Evolutionary conservation across 2,797 vertebrate species (phyloP).

Genomic region (Poeciliopsis presidionis): DNA sequence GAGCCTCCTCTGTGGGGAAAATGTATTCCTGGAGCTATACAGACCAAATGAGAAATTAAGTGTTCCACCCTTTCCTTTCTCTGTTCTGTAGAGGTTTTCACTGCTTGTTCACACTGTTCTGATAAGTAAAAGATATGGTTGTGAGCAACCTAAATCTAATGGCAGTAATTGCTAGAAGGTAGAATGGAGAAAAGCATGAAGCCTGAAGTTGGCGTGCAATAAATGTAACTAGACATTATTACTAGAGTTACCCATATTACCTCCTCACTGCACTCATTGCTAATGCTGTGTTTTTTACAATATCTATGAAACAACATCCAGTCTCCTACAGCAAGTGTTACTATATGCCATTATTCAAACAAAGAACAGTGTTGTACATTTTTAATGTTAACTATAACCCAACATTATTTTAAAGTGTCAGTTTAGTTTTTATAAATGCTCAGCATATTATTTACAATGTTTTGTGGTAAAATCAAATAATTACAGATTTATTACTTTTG

Average conservation of each 20-base stretch:
- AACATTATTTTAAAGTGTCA: neutral
- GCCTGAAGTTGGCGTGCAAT: neutral
- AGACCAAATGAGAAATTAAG: conserved; percentile 21
- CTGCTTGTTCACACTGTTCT: conserved; percentile 26
- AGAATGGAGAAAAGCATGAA: neutral
- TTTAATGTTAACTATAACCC: neutral
- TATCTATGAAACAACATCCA: neutral
- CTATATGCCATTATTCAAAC: neutral
- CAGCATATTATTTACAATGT: neutral
- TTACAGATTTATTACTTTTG: neutral
- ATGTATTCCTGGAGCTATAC: conserved; percentile 34
- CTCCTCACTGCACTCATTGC: neutral
- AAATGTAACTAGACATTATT: neutral
- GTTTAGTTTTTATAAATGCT: neutral
- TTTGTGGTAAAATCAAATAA: neutral
- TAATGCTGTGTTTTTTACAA: neutral
- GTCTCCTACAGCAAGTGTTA: neutral
- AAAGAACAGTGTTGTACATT: neutral
- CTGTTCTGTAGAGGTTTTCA: conserved; percentile 2
- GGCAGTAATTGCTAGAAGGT: neutral
- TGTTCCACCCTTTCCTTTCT: neutral
- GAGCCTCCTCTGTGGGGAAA: conserved; percentile 29
- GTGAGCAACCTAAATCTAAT: conserved; percentile 47
- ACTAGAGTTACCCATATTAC: neutral
- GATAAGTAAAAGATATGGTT: conserved; percentile 51